Conservation (phyloP, 2,113 vertebrate species). For the Delphinus delphis region DNA sequence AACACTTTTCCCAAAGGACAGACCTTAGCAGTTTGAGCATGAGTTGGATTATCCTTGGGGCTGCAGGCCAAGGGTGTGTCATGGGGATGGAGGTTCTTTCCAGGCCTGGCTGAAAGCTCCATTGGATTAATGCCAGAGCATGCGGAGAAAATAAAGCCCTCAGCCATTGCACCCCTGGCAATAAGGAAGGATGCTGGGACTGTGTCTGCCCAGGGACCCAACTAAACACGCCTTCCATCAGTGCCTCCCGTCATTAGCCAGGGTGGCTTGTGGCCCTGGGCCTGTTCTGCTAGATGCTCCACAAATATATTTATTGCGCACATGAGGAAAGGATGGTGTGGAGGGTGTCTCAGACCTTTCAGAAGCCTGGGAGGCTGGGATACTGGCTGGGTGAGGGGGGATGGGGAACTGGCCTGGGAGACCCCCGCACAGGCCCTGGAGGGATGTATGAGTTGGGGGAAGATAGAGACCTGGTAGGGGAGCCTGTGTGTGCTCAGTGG, state of each 20-base stretch:
- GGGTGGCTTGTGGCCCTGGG: not conserved
- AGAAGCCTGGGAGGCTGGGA: not conserved
- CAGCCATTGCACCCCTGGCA: not conserved
- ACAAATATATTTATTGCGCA: accelerated
- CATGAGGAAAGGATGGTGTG: not conserved
- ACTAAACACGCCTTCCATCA: not conserved
- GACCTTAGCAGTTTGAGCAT: not conserved
- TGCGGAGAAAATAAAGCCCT: not conserved
- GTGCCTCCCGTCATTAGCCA: accelerated
- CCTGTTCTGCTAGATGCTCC: not conserved
- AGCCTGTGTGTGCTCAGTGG: not conserved
- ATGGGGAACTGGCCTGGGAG: not conserved
- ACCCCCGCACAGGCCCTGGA: not conserved
- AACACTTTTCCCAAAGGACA: not conserved
- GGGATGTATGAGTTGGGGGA: not conserved
- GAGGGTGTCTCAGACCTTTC: not conserved
- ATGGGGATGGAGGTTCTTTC: not conserved
- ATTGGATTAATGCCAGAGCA: accelerated
- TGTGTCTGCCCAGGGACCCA: not conserved
- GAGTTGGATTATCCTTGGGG: not conserved
- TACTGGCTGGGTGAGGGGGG: not conserved
- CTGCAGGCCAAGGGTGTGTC: not conserved
- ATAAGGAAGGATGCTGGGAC: not conserved
- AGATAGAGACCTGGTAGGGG: not conserved
- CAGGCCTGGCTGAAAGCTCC: not conserved